Conservation (phyloP, 2,797 vertebrate genomes). For the Pipistrellus pygmaeus region DNA sequence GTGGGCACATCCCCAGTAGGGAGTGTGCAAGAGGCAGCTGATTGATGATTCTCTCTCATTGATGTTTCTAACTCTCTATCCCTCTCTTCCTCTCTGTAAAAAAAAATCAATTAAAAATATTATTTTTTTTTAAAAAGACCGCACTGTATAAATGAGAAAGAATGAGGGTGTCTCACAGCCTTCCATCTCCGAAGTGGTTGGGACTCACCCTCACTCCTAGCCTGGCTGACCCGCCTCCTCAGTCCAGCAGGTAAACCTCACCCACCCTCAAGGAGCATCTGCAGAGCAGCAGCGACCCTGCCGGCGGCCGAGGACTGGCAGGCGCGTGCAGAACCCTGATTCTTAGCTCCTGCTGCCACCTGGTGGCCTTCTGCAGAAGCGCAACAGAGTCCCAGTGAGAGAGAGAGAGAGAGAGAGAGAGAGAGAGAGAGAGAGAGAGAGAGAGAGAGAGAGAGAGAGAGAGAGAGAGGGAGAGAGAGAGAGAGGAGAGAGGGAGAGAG, state of each 20-base stretch:
- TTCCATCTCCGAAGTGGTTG: neutral
- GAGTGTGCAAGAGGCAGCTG: too few relatives aligned
- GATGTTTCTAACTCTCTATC: too few relatives aligned
- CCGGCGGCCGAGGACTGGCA: rapidly evolving
- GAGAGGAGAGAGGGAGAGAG: too few relatives aligned
- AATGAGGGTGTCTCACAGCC: neutral
- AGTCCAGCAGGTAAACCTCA: neutral
- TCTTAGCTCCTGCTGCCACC: slow-evolving; percentile 62
- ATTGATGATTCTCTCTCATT: too few relatives aligned
- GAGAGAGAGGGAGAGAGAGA: rapidly evolving
- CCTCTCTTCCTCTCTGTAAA: too few relatives aligned
- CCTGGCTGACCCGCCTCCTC: neutral
- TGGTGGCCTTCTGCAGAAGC: neutral
- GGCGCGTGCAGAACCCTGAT: rapidly evolving
- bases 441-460: too few relatives aligned
- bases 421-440: too few relatives aligned
- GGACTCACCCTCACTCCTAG: rapidly evolving
- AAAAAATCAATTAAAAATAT: too few relatives aligned
- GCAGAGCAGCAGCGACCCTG: slow-evolving; percentile 41
- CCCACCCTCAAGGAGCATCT: neutral
- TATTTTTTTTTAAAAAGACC: neutral
- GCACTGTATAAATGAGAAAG: neutral
- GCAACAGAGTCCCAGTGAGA: rapidly evolving
- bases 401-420: too few relatives aligned
- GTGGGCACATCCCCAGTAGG: too few relatives aligned